Base-by-base conservation (phyloP, 2,888 invertebrate species). In the Drosophila infuscata region DNA sequence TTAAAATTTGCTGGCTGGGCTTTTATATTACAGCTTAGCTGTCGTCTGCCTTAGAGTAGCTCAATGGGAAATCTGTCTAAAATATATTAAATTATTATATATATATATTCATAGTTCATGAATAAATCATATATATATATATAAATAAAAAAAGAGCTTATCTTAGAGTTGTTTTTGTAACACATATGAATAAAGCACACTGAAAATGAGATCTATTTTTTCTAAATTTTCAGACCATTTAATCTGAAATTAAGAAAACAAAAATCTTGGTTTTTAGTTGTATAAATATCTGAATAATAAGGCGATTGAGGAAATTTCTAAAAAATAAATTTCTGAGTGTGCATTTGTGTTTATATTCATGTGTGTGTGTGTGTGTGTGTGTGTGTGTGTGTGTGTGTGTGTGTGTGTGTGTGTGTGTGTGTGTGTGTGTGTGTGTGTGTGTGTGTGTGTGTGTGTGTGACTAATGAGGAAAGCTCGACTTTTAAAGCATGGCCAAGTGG, bases 391-490 rank as follows among this genome's bases (percentile, higher is more conserved):
- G 41, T 20, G 35, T 9, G 53, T n/a, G 0, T 38, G n/a, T 41
- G 41, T 20, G 35, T 9, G 53, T 4, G 7, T 38, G 17, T 38
- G 38, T 33, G 52, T 4, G 53, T 30, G 30, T n/a, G 12, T 15
- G 38, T 3, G 38, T n/a, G n/a, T n/a, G n/a, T n/a, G n/a, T n/a
- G n/a, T 12, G 46, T 8, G 12, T 15, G 8, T 46, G 12, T 38
- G 36, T 12, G 38, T 36, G 41, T 41, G 41, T 41, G n/a, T n/a
- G 0, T 38, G n/a, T 41, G 41, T 20, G 35, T 9, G 53, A 36
- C 62, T 78, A 78, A 78, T 78, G 78, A 79, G 75, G 63, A 36
- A 59, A 62, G 74, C 66, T 51, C 66, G 65, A 74, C 65, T 64
- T 60, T 79, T 67, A 69, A 74, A 65, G 79, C 46, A 38, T 4